Percentiles rank a stretch among this genome's conserved stretches.
Evolutionary conservation across 2,888 invertebrate genomes (phyloP).

Genomic region (Cataglyphis albicans): DNA sequence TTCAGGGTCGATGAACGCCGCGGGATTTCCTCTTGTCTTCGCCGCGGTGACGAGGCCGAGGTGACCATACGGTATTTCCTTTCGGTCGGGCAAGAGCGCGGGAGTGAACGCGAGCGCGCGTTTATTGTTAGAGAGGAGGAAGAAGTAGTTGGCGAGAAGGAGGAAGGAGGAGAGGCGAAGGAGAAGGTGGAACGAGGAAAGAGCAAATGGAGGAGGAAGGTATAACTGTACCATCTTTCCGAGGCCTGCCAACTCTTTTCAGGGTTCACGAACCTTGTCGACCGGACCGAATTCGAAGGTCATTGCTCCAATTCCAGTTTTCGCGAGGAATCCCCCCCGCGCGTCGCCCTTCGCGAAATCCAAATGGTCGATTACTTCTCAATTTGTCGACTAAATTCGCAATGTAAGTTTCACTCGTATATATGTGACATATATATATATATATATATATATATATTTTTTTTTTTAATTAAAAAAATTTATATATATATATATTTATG

Average conservation of each 20-base stretch:
- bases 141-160: constrained; percentile 33
- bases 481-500: background rate
- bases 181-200: constrained; percentile 59
- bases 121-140: constrained; percentile 68
- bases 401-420: background rate
- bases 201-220: constrained; percentile 60
- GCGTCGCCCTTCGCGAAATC: constrained; percentile 32
- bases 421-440: background rate
- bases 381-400: background rate
- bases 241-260: constrained; percentile 70
- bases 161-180: constrained; percentile 46
- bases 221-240: constrained; percentile 80
- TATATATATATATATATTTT: background rate
- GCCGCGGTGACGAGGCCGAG: constrained; percentile 69
- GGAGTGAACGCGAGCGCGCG: constrained; percentile 67
- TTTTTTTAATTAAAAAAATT: background rate
- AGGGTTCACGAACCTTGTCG: constrained; percentile 79
- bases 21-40: constrained; percentile 74
- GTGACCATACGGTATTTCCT: constrained; percentile 80
- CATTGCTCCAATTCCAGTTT: constrained; percentile 78
- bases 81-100: constrained; percentile 66
- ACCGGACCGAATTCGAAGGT: constrained; percentile 77
- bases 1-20: constrained; percentile 69
- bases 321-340: constrained; percentile 12
- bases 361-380: constrained; percentile 28